Percentiles rank a stretch among this genome's conserved stretches.
phyloP scores from a whole-genome alignment of 2,888 invertebrate genomes.

The Campoplex capitator region DNA sequence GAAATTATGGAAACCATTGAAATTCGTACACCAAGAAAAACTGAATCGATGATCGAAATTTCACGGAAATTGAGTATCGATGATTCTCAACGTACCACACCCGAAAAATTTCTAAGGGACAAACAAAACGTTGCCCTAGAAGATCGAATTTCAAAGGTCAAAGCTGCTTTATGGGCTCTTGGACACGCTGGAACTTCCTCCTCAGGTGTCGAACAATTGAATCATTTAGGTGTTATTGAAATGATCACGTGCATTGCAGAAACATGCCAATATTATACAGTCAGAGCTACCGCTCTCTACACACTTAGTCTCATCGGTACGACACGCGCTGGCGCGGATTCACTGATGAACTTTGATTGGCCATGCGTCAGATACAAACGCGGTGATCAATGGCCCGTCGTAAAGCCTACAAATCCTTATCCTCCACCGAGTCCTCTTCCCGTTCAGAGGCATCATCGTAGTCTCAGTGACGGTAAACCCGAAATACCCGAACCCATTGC shows the following conservation, averaged over 20 bases:
- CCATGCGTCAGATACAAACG: slow-evolving; percentile 81
- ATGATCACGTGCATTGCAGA: slow-evolving; percentile 89
- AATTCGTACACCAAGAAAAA: slow-evolving; percentile 71
- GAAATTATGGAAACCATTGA: slow-evolving; percentile 77
- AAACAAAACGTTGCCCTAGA: slow-evolving; percentile 74
- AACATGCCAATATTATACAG: slow-evolving; percentile 93
- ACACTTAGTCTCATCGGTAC: slow-evolving; percentile 94
- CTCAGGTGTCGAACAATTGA: slow-evolving; percentile 91
- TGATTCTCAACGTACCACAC: slow-evolving; percentile 81
- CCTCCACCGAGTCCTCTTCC: slow-evolving; percentile 77
- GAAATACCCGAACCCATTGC: slow-evolving; percentile 79
- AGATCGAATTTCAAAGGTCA: slow-evolving; percentile 89
- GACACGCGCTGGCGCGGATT: slow-evolving; percentile 93
- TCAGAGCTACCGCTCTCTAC: slow-evolving; percentile 96
- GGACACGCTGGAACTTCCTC: slow-evolving; percentile 93
- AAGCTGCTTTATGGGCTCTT: slow-evolving; percentile 95
- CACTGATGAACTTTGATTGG: slow-evolving; percentile 85
- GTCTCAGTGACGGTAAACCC: slow-evolving; percentile 83
- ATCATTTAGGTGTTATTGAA: slow-evolving; percentile 86
- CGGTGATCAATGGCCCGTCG: slow-evolving; percentile 82
- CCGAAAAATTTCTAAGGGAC: slow-evolving; percentile 74
- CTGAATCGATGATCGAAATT: slow-evolving; percentile 76
- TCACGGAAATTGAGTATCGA: slow-evolving; percentile 80
- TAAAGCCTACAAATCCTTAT: slow-evolving; percentile 75
- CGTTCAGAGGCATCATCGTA: slow-evolving; percentile 81